These are phyloP conservation scores for Nasonia oneida DNA, from an alignment of 2,888 invertebrate species.

Conservation along the genomic window DNA sequence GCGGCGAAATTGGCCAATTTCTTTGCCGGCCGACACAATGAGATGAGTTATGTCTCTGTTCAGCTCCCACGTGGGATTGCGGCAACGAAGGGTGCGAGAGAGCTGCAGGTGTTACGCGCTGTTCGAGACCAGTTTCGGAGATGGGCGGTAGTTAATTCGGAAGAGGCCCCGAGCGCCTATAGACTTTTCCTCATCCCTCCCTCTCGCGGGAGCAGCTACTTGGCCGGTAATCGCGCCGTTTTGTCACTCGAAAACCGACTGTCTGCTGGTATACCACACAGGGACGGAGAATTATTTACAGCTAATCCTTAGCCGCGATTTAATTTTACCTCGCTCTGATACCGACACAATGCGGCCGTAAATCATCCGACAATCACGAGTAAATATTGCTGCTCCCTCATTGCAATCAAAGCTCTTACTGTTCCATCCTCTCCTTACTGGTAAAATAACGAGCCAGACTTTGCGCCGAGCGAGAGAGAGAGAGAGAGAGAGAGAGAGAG, in stretches of 20 bases:
- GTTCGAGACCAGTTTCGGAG: slow-evolving; percentile 9
- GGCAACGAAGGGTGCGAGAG: background rate
- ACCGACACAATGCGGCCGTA: background rate
- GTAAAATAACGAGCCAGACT: slow-evolving; percentile 12
- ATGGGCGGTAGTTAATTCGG: slow-evolving; percentile 41
- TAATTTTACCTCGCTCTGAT: background rate
- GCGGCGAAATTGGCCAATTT: slow-evolving; percentile 41
- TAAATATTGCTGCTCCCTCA: slow-evolving; percentile 4
- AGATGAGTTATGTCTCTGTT: background rate
- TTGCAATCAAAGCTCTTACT: slow-evolving; percentile 3
- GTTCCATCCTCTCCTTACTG: background rate
- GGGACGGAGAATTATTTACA: background rate
- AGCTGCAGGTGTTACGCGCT: slow-evolving; percentile 21
- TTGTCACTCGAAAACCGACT: slow-evolving; percentile 23
- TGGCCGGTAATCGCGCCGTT: slow-evolving; percentile 29
- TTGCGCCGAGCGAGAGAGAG: background rate
- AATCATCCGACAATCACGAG: slow-evolving; percentile 9
- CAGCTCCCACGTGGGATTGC: background rate
- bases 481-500: slow-evolving; percentile 11
- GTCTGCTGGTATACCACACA: background rate
- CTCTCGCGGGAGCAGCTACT: slow-evolving; percentile 2
- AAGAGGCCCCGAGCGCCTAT: slow-evolving; percentile 24
- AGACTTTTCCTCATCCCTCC: background rate
- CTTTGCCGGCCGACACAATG: slow-evolving; percentile 12
- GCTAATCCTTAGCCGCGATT: background rate